Evolutionary conservation across 2,797 vertebrate species (phyloP).

Genomic region (Melopsittacus undulatus): DNA sequence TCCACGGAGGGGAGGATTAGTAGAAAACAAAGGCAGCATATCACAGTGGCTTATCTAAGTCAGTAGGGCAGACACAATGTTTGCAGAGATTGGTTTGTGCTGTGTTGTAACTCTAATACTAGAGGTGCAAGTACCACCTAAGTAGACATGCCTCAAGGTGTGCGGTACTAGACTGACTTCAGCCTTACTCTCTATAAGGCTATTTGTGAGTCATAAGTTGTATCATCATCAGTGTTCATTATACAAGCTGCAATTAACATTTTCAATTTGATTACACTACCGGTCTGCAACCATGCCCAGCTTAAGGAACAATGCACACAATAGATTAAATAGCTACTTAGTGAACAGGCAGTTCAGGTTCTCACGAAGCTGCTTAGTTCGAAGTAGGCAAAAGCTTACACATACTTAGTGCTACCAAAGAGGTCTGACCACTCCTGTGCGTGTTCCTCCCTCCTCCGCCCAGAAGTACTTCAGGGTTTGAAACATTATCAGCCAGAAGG

Average conservation of each 20-base stretch:
- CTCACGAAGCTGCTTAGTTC: neutral
- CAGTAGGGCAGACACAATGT: neutral
- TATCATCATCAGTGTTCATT: neutral
- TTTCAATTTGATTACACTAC: neutral
- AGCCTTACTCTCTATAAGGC: neutral
- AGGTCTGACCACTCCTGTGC: neutral
- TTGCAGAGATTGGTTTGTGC: neutral
- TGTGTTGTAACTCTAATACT: neutral
- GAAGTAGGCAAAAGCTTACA: neutral
- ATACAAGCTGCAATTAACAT: neutral
- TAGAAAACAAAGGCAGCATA: neutral
- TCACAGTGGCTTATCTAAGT: neutral
- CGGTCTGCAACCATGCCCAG: neutral
- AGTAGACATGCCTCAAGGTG: neutral
- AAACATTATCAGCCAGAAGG: neutral
- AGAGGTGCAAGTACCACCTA: neutral
- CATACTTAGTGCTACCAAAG: neutral
- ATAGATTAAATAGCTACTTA: neutral
- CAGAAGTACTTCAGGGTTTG: neutral
- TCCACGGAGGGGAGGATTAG: accelerated
- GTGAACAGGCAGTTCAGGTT: neutral
- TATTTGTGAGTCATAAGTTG: accelerated
- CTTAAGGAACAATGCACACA: neutral
- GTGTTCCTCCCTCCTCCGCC: neutral
- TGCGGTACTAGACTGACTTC: accelerated